Evolutionary conservation across 1,140 invertebrate species (phyloP), one percentile per base, ranked within the genome.

Genomic region (Drosophila lacteicornis): DNA sequence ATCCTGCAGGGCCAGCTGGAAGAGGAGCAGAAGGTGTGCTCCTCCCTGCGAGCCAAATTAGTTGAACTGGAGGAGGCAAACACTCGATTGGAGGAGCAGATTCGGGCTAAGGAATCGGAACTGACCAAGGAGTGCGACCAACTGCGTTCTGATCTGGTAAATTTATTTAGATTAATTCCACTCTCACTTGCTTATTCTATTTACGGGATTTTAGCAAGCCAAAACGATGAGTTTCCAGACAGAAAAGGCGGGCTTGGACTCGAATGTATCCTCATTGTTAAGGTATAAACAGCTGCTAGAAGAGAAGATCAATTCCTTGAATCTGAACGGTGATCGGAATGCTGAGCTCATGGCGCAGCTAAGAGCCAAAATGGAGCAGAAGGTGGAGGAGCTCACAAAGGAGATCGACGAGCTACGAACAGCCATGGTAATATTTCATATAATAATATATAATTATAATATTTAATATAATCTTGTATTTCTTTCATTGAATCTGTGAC

Each of bases 121-220:
- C 30, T 40, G 4, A 43, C 51, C 12, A 46, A 65, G 4, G 67
- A 88, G 38, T 57, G 67, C 11, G 47, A 67, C 2, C 55, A 56
- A 8, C 13, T 82, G 4, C 62, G 68, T 0, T 51, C 46, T 2
- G 12, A 46, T 9, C 22, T 82, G 57, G 83, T 4, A 47, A 55
- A 19, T 5, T 22, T 47, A 17, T 11, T 19, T 8, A 6, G 2
- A 17, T 1, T 13, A 11, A 45, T 19, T 25, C 1, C 15, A 0
- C 2, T n/a, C 38, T 33, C 1, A 17, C 8, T 3, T 13, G 4
- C 5, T 19, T 0, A n/a, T 47, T 36, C 0, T 3, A 50, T 49
- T 30, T n/a, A 9, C n/a, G 0, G 13, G 17, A 4, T 19, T 30
- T 67, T 38, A 49, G 65, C 11, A 49, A 62, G 12, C 22, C 7